Evolutionary conservation across 2,888 invertebrate species (phyloP).

Genomic region (Eupithecia exiguata): DNA sequence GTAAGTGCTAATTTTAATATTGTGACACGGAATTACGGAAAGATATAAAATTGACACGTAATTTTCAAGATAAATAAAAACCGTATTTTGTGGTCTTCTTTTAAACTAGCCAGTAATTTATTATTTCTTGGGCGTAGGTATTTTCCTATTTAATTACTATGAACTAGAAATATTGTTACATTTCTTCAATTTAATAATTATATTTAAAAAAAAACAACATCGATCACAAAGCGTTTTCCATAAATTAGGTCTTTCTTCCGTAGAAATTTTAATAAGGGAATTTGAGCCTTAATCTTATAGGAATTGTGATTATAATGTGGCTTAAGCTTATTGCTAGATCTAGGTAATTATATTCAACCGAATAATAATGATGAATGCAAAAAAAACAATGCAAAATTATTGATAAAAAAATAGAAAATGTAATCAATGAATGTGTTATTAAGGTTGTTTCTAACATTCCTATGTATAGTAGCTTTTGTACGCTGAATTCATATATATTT

Average conservation of each 20-base stretch:
- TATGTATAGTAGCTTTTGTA: constrained; percentile 42
- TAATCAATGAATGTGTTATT: not conserved
- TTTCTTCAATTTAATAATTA: not conserved
- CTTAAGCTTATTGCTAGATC: constrained; percentile 13
- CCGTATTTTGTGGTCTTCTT: not conserved
- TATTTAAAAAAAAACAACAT: not conserved
- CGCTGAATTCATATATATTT: constrained; percentile 21
- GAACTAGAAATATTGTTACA: not conserved
- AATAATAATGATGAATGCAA: constrained; percentile 7
- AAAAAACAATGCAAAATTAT: constrained; percentile 1
- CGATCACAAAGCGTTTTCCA: not conserved
- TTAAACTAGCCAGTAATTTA: not conserved
- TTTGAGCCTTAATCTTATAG: not conserved
- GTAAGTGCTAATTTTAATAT: not conserved
- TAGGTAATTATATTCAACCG: not conserved
- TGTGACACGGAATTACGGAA: not conserved
- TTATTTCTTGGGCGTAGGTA: not conserved
- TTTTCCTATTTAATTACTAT: not conserved
- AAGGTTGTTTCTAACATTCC: constrained; percentile 55
- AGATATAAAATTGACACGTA: not conserved
- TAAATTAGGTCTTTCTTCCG: not conserved
- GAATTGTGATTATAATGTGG: constrained; percentile 13
- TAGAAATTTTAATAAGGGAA: not conserved
- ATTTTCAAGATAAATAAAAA: not conserved
- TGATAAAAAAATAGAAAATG: not conserved